Conservation (phyloP, 2,113 vertebrate species). For the Neofelis nebulosa region DNA sequence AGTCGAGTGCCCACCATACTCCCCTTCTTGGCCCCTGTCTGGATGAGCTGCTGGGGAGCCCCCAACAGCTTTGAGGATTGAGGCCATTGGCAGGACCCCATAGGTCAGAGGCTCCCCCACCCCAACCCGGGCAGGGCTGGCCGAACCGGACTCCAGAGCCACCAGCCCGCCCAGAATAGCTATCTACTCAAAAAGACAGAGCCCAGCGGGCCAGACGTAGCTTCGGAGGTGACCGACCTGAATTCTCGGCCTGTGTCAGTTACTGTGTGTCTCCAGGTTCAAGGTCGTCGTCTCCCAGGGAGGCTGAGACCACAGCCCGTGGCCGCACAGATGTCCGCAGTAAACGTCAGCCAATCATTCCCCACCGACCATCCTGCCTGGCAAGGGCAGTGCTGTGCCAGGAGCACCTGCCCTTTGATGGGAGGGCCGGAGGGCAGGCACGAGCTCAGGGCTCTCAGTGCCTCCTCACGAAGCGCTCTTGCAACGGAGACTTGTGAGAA, state of each 20-base stretch:
- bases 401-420: rapidly evolving
- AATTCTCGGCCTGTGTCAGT: neutral
- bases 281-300: neutral
- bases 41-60: neutral
- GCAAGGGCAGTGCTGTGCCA: neutral
- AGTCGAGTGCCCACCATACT: rapidly evolving
- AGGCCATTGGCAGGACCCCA: neutral
- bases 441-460: neutral
- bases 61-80: neutral
- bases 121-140: neutral
- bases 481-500: too few relatives aligned
- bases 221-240: neutral
- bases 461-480: neutral
- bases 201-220: neutral
- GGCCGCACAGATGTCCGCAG: neutral
- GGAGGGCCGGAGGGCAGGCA: neutral
- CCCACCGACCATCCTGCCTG: neutral
- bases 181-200: neutral
- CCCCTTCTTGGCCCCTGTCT: neutral
- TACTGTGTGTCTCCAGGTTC: neutral
- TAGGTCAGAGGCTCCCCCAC: neutral
- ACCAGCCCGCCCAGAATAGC: neutral
- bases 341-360: rapidly evolving
- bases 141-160: neutral
- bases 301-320: neutral